phyloP scores from a whole-genome alignment of 1,140 invertebrate genomes.

The Archivesica marissinica region DNA sequence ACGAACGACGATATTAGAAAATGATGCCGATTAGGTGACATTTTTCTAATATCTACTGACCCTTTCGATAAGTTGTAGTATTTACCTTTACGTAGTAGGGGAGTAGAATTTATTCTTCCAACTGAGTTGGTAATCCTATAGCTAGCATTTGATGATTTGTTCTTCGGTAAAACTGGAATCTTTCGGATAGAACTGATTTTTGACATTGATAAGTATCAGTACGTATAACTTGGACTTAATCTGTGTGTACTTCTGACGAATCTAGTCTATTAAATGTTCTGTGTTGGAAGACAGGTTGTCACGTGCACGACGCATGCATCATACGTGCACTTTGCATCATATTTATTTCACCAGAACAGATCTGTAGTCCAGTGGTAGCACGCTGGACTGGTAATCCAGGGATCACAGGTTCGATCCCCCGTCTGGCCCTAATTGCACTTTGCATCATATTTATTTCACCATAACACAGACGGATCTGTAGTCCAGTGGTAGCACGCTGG shows the following conservation, averaged over 20 bases:
- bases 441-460: too few relatives aligned
- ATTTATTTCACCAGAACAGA: too few relatives aligned
- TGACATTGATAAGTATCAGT: conserved; percentile 43
- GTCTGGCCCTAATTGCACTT: too few relatives aligned
- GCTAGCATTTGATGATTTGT: conserved; percentile 62
- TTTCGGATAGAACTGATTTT: conserved; percentile 54
- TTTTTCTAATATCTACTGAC: conserved; percentile 28
- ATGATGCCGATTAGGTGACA: conserved; percentile 52
- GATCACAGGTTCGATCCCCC: too few relatives aligned
- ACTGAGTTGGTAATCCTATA: conserved; percentile 52
- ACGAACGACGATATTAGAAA: conserved; percentile 49
- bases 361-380: too few relatives aligned
- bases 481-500: too few relatives aligned
- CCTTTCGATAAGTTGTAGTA: conserved; percentile 55
- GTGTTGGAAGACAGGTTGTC: not conserved
- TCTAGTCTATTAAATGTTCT: not conserved
- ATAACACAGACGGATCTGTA: too few relatives aligned
- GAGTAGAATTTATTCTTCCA: conserved; percentile 46
- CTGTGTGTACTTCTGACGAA: not conserved
- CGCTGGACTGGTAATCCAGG: too few relatives aligned
- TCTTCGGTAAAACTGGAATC: conserved; percentile 56
- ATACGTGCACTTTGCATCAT: too few relatives aligned
- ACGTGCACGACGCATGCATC: too few relatives aligned
- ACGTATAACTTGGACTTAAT: conserved; percentile 24
- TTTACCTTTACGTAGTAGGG: conserved; percentile 62